Conservation (phyloP, 2,797 vertebrate genomes). For the Anabas testudineus region DNA sequence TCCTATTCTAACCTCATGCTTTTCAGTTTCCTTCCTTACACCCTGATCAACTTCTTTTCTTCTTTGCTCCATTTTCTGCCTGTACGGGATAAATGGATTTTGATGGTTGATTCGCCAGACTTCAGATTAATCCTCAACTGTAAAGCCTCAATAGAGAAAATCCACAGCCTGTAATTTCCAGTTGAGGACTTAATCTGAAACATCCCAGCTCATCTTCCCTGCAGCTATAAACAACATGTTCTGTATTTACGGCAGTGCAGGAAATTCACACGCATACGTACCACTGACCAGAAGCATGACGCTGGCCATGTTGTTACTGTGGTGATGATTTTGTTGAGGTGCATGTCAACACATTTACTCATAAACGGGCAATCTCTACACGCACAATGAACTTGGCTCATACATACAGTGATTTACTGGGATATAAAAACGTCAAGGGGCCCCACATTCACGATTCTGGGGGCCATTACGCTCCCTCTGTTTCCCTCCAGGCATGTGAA, state of each 20-base stretch:
- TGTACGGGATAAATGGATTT: slow-evolving; percentile 58
- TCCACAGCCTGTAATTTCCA: slow-evolving; percentile 69
- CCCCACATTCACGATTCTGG: slow-evolving; percentile 66
- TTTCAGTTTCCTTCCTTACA: slow-evolving; percentile 1
- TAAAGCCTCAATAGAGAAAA: slow-evolving; percentile 68
- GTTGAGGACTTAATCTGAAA: slow-evolving; percentile 68
- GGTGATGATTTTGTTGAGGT: slow-evolving; percentile 52
- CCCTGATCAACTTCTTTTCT: neutral
- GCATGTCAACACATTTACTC: slow-evolving; percentile 49
- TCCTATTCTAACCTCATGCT: slow-evolving; percentile 13
- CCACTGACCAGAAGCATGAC: slow-evolving; percentile 35
- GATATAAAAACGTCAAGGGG: slow-evolving; percentile 72
- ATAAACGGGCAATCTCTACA: slow-evolving; percentile 54
- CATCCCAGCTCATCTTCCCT: slow-evolving; percentile 56
- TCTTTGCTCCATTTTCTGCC: slow-evolving; percentile 40
- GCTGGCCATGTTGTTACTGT: slow-evolving; percentile 22
- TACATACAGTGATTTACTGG: slow-evolving; percentile 54
- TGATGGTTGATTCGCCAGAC: slow-evolving; percentile 63
- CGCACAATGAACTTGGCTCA: slow-evolving; percentile 50
- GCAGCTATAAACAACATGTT: slow-evolving; percentile 44
- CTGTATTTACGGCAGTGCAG: slow-evolving; percentile 36
- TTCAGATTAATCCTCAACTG: slow-evolving; percentile 71
- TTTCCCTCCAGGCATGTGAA: slow-evolving; percentile 41
- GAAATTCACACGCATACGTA: slow-evolving; percentile 35
- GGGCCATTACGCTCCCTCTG: slow-evolving; percentile 51